Conservation (phyloP, 2,888 invertebrate species). For the Nomada fucata region DNA sequence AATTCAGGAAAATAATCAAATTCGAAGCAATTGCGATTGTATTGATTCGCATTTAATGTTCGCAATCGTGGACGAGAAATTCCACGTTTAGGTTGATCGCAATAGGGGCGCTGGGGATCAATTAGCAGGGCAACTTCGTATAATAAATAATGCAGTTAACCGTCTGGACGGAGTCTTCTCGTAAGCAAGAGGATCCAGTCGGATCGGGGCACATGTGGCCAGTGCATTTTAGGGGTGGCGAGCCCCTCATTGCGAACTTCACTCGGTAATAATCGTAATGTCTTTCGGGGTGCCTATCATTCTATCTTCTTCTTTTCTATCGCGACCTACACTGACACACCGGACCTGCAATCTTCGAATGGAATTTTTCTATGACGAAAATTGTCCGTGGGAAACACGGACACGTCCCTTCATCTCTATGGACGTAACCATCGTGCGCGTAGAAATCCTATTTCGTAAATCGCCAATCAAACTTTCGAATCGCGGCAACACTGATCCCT, state of each 20-base stretch:
- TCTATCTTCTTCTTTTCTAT: conserved; percentile 60
- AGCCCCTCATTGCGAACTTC: conserved; percentile 73
- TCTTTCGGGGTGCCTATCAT: conserved; percentile 76
- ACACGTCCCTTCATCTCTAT: conserved; percentile 13
- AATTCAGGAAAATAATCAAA: background rate
- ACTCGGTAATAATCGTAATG: conserved; percentile 84
- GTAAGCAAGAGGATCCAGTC: conserved; percentile 76
- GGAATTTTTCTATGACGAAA: conserved; percentile 63
- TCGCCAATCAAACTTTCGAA: background rate
- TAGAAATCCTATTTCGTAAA: conserved; percentile 1
- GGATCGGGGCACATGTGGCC: conserved; percentile 76
- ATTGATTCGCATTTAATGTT: background rate
- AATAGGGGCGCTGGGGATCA: conserved; percentile 86
- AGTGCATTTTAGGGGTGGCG: conserved; percentile 71
- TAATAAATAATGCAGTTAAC: conserved; percentile 82
- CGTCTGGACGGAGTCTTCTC: conserved; percentile 81
- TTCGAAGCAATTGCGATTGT: background rate
- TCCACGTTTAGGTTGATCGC: conserved; percentile 27
- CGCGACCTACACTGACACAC: conserved; percentile 60
- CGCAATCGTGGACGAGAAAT: conserved; percentile 38
- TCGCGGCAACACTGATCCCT: too few relatives aligned
- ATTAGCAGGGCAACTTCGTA: conserved; percentile 75
- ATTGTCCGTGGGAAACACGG: conserved; percentile 61
- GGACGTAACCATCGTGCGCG: conserved; percentile 9
- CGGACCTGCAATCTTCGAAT: conserved; percentile 69